Evolutionary conservation across 2,888 invertebrate species (phyloP), one percentile per base, ranked within the genome.

Genomic region (Phyto melanocephala): DNA sequence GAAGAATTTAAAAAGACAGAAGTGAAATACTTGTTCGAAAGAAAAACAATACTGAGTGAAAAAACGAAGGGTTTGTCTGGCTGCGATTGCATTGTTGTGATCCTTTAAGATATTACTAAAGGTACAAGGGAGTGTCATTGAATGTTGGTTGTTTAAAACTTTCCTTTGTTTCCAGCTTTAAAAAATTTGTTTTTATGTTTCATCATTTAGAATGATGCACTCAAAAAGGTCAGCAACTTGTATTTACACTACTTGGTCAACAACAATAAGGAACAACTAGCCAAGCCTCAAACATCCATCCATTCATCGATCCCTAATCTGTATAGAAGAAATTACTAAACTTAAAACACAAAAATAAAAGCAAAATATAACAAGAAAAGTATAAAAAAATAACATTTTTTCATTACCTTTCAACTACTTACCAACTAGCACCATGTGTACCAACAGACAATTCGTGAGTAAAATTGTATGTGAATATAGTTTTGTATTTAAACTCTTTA

Each of bases 211-310:
- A 82, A 71, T 82, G 70, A 82, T 79, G 82, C 82, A 82, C 82
- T 82, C 79, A 75, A 71, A 82, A 79, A 82, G 82, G 82, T 82
- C 82, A 82, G 75, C 82, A 82, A 79, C 82, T 82, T 75, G 70
- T 65, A 67, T 71, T 75, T 65, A 75, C 75, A 82, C 65, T 75
- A 79, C 75, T 79, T 82, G 75, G 75, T 67, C 67, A 72, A 81
- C 24, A 77, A 77, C 77, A 81, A 77, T 77, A 50, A 17, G 45
- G 22, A 20, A 54, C 17, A 45, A 42, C 40, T 50, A 68, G 50
- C n/a, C 28, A 58, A 4, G 33, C n/a, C n/a, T n/a, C 17, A 70
- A 45, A 10, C 37, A 58, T 17, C 47, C 37, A 50, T 52, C 42
- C 54, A 56, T 65, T 37, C 56, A 58, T 58, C 56, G 75, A 58